Evolutionary conservation across 1,140 invertebrate genomes (phyloP).

Genomic region (Nebria ingens): DNA sequence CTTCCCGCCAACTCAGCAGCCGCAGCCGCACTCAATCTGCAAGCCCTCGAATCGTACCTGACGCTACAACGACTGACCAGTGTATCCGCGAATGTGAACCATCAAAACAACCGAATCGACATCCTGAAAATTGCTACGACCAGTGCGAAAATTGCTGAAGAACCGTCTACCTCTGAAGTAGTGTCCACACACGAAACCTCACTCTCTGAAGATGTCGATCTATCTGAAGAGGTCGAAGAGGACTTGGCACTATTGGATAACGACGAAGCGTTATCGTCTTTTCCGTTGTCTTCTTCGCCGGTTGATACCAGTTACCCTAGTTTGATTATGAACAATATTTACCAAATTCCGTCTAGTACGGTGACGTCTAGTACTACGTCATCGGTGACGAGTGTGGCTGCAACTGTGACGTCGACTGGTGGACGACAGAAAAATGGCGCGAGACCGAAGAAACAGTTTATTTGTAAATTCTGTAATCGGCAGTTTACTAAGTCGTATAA

Average conservation of each 20-base stretch:
- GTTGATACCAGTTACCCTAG: slow-evolving; percentile 47
- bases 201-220: slow-evolving; percentile 44
- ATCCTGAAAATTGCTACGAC: slow-evolving; percentile 46
- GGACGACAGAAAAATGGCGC: slow-evolving; percentile 18
- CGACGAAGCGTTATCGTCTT: slow-evolving; percentile 38
- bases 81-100: slow-evolving; percentile 22
- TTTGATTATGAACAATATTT: slow-evolving; percentile 47
- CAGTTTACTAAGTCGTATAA: slow-evolving; percentile 99
- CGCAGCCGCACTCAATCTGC: slow-evolving; percentile 66
- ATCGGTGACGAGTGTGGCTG: slow-evolving; percentile 22
- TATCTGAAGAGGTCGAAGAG: slow-evolving; percentile 50
- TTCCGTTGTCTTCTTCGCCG: slow-evolving; percentile 37
- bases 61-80: slow-evolving; percentile 60
- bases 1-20: slow-evolving; percentile 66
- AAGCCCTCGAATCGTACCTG: slow-evolving; percentile 72
- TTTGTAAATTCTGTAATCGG: slow-evolving; percentile 94
- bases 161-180: slow-evolving; percentile 37
- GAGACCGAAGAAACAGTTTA: slow-evolving; percentile 91
- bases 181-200: slow-evolving; percentile 33
- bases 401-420: slow-evolving; percentile 21
- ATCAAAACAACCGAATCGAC: slow-evolving; percentile 29
- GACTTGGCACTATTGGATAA: slow-evolving; percentile 46
- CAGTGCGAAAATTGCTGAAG: slow-evolving; percentile 45
- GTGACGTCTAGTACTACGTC: slow-evolving; percentile 25
- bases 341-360: slow-evolving; percentile 40